Evolutionary conservation across 37 sponge, comb jelly and placozoan species (phyloP).

Genomic region (Ephydatia muelleri): DNA sequence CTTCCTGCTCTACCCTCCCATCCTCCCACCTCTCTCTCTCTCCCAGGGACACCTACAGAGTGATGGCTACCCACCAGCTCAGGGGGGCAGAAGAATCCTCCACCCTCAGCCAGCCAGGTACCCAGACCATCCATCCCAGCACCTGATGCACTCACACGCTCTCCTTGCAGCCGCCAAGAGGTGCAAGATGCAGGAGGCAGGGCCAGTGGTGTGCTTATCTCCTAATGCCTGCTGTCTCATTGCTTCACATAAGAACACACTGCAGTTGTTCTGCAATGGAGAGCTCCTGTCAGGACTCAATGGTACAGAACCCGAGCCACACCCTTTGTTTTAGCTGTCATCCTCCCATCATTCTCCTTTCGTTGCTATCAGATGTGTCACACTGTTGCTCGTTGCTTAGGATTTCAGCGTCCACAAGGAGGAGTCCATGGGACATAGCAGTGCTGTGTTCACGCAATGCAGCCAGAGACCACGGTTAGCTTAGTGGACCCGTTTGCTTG

Average conservation of each 20-base stretch:
- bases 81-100: background rate
- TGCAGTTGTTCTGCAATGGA: constrained; percentile 18
- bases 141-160: too few species aligned
- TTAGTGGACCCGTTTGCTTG: background rate
- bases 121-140: background rate
- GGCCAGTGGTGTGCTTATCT: constrained; percentile 33
- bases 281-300: constrained; percentile 22
- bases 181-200: background rate
- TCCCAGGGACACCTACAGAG: constrained; percentile 9
- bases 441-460: constrained; percentile 15
- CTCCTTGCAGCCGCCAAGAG: background rate
- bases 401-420: constrained; percentile 35
- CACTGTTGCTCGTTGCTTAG: constrained; percentile 37
- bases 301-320: background rate
- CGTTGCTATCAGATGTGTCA: constrained; percentile 8
- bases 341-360: background rate
- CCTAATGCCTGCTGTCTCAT: constrained; percentile 57
- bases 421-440: constrained; percentile 50
- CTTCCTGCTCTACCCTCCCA: constrained; percentile 1
- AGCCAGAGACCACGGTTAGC: background rate
- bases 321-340: background rate
- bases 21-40: background rate
- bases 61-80: background rate
- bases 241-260: background rate
- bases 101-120: background rate